Conservation (phyloP, 2,888 invertebrate species). For the Cantharis nigra region DNA sequence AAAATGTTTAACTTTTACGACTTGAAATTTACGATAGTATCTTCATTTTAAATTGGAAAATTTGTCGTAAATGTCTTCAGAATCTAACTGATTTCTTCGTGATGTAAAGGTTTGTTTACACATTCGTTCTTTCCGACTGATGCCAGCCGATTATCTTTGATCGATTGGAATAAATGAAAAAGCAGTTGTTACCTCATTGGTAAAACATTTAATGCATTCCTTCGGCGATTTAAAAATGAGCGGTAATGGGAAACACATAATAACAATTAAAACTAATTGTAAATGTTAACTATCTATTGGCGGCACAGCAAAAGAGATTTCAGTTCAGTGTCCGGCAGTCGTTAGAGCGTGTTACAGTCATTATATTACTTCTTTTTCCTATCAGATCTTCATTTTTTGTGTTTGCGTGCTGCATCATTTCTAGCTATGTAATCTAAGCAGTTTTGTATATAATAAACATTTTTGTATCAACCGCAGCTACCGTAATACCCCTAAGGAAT, state of each 20-base stretch:
- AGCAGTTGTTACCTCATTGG: constrained; percentile 16
- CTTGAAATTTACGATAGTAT: constrained; percentile 15
- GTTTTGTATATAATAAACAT: constrained; percentile 25
- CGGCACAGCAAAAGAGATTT: constrained; percentile 28
- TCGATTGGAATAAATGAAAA: constrained; percentile 4
- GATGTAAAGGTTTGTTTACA: not conserved
- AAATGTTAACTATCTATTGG: constrained; percentile 31
- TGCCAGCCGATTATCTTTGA: not conserved
- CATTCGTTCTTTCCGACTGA: not conserved
- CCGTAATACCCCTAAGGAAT: constrained; percentile 21
- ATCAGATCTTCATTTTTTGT: not conserved
- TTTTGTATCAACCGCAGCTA: constrained; percentile 25
- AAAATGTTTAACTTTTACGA: constrained; percentile 16
- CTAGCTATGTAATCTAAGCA: constrained; percentile 20
- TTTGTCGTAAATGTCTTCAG: constrained; percentile 1
- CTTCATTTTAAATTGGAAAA: constrained; percentile 9
- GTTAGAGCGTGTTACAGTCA: constrained; percentile 31
- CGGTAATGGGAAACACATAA: constrained; percentile 30
- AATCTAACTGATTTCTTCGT: not conserved
- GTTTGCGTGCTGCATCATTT: constrained; percentile 14
- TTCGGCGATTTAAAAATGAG: constrained; percentile 26
- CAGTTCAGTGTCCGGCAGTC: constrained; percentile 31
- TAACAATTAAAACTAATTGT: constrained; percentile 32
- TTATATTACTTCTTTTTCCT: constrained; percentile 27
- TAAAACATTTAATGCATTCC: constrained; percentile 24